Evolutionary conservation across 2,888 invertebrate species (phyloP).

Genomic region (Oscheius sp.): DNA sequence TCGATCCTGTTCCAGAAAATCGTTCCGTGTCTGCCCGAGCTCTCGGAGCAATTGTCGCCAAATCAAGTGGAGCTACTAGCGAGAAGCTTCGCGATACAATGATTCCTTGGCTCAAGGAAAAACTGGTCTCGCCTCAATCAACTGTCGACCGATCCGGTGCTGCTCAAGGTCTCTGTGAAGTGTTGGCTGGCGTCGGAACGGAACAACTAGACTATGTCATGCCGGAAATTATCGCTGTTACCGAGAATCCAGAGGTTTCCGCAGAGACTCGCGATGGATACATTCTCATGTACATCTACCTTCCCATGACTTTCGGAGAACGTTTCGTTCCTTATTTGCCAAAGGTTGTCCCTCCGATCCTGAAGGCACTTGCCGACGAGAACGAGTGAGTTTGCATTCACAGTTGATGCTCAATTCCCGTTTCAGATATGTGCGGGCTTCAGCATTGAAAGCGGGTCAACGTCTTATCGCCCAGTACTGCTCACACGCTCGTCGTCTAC

Average conservation of each 20-base stretch:
- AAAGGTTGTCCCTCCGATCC: slow-evolving; percentile 94
- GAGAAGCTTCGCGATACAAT: slow-evolving; percentile 92
- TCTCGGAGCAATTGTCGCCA: slow-evolving; percentile 77
- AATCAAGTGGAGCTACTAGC: slow-evolving; percentile 74
- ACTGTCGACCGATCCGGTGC: slow-evolving; percentile 95
- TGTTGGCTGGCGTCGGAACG: slow-evolving; percentile 93
- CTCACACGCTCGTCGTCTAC: slow-evolving; percentile 79
- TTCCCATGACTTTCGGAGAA: slow-evolving; percentile 94
- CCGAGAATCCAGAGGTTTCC: slow-evolving; percentile 71
- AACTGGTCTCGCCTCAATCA: slow-evolving; percentile 91
- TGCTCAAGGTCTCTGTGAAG: slow-evolving; percentile 82
- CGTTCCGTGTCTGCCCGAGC: slow-evolving; percentile 90
- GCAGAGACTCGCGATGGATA: slow-evolving; percentile 98
- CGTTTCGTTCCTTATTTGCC: slow-evolving; percentile 96
- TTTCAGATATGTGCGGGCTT: slow-evolving; percentile 87
- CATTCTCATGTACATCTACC: slow-evolving; percentile 99
- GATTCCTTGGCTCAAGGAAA: slow-evolving; percentile 97
- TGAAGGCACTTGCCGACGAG: slow-evolving; percentile 97
- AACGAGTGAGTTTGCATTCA: slow-evolving; percentile 80
- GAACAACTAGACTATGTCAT: slow-evolving; percentile 94
- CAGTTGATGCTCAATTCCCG: neutral
- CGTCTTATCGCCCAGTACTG: slow-evolving; percentile 95
- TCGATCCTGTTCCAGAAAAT: slow-evolving; percentile 98
- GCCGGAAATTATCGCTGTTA: slow-evolving; percentile 79
- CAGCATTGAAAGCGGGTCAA: slow-evolving; percentile 94